Percentiles rank a stretch among this genome's conserved stretches.
Evolutionary conservation across 1,140 invertebrate species (phyloP).

Genomic region (Vollenhovia emeryi): DNA sequence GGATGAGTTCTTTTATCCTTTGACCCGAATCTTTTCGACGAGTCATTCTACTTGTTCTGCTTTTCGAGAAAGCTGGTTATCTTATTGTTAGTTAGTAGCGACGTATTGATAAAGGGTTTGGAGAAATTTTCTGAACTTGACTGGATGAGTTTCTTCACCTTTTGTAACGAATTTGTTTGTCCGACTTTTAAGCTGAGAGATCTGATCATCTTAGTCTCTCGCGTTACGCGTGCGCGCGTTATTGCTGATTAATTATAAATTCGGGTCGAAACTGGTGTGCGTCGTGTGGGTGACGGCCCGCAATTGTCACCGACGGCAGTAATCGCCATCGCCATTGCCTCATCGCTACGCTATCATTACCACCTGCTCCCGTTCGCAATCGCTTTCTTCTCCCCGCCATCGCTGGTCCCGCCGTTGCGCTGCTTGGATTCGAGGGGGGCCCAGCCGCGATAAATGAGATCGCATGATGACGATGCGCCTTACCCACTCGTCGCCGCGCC

Average conservation of each 20-base stretch:
- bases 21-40: no score
- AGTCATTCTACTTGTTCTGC: no score
- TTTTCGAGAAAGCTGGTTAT: no score
- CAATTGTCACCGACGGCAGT: background rate
- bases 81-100: no score
- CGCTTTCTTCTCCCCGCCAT: constrained; percentile 28
- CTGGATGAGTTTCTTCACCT: no score
- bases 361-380: constrained; percentile 48
- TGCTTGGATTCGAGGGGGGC: constrained; percentile 28
- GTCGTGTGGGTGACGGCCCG: background rate
- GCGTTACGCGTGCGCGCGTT: constrained; percentile 15
- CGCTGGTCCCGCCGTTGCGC: background rate
- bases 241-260: constrained; percentile 72
- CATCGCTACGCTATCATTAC: constrained; percentile 34
- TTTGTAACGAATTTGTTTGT: no score
- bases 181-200: no score
- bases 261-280: constrained; percentile 3
- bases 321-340: background rate
- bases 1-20: no score
- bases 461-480: constrained; percentile 69
- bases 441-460: constrained; percentile 69
- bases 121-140: no score
- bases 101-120: no score
- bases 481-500: constrained; percentile 8
- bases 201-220: no score